Evolutionary conservation across 2,797 vertebrate genomes (phyloP).

Genomic region (Chrosomus eos): DNA sequence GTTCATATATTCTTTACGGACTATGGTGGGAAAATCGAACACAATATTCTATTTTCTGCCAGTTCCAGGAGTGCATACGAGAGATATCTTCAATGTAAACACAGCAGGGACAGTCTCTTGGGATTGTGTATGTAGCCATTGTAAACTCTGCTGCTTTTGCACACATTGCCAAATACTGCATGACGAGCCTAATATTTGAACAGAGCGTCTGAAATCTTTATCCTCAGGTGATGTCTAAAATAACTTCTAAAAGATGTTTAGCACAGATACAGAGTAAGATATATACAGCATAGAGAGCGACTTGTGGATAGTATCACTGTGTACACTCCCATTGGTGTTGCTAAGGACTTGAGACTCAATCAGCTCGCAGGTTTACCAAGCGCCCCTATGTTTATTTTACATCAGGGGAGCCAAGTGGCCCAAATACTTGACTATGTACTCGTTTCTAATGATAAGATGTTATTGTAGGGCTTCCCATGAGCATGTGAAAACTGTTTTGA

Average conservation of each 20-base stretch:
- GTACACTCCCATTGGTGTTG: slow-evolving; percentile 24
- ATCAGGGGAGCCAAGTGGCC: slow-evolving; percentile 31
- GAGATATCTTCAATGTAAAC: slow-evolving; percentile 58
- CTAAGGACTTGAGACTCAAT: slow-evolving; percentile 18
- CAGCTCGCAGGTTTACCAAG: not conserved
- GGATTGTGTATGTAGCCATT: slow-evolving; percentile 28
- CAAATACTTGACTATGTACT: slow-evolving; percentile 37
- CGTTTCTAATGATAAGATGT: slow-evolving; percentile 58
- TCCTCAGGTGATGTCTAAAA: not conserved
- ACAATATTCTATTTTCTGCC: slow-evolving; percentile 55
- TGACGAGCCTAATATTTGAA: not conserved
- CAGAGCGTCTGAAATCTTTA: not conserved
- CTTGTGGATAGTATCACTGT: slow-evolving; percentile 3
- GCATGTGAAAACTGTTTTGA: slow-evolving; percentile 58
- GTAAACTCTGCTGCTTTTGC: slow-evolving; percentile 11
- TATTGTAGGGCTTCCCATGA: slow-evolving; percentile 59
- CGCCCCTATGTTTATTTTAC: slow-evolving; percentile 53
- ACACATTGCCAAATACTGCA: not conserved
- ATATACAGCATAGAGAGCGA: not conserved
- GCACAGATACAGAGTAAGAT: not conserved
- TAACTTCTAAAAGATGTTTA: not conserved
- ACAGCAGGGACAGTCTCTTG: slow-evolving; percentile 28
- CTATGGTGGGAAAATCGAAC: slow-evolving; percentile 51
- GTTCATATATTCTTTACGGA: slow-evolving; percentile 53
- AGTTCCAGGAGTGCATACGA: slow-evolving; percentile 37